Base-by-base conservation (phyloP, 2,888 invertebrate species). In the Aspidiotus destructor region DNA sequence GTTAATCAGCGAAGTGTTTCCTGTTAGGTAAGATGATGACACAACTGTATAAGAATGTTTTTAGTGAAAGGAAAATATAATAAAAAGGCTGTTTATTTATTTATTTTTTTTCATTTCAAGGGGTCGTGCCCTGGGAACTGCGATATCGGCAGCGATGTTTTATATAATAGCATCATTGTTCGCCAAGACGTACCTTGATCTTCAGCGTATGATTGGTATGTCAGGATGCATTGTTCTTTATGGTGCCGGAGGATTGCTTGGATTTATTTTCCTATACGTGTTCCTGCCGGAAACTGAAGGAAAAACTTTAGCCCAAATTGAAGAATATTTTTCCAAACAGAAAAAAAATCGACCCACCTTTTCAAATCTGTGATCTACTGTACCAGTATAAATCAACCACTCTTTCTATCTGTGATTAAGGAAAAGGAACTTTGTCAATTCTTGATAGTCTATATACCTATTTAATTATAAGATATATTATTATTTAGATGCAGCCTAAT, bases 251-350 rank as follows among this genome's bases (percentile, higher is more conserved):
- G 75, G 86, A 72, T 76, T 86, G 6, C 69, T 82, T 0, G 89
- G 89, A 0, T 79, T 83, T 17, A 70, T 83, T 7, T 77, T 83
- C 15, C 78, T 91, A 48, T 88, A 85, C 75, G 85, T 85, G 71
- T 79, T 83, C 57, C 76, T 92, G 64, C 91, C 91, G 0, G 91
- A 92, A 79, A 92, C 91, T 0, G 91, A 91, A 76, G 89, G 89
- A 0, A 85, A 88, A 74, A 85, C 83, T 0, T 76, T 91, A 1
- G 72, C 72, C 42, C 73, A 73, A 67, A 73, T 73, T 9, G 73
- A 73, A 58, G 42, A 55, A 5, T 60, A 54, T 42, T 70, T 72
- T 17, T 11, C 52, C 17, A 48, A 41, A 11, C 11, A 63, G 8
- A 63, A 52, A 16, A 48, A 41, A 48, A 60, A 28, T 28, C 28